phyloP scores from a whole-genome alignment of 2,113 vertebrate genomes.

The Chelonoidis abingdonii region DNA sequence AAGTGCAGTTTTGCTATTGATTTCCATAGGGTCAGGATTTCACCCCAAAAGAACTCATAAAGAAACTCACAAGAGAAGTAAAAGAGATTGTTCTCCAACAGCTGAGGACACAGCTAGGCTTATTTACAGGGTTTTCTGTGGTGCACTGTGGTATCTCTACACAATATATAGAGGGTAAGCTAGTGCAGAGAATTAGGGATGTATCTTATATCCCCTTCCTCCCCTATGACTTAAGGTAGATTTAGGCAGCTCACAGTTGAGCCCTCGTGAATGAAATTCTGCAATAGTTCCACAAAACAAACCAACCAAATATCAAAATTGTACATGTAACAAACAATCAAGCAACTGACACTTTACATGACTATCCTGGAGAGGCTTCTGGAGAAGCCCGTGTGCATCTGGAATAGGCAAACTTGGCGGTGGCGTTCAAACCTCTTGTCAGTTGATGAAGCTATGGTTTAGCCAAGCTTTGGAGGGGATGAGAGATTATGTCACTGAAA shows the following conservation, averaged over 20 bases:
- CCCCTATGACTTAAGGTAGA: background rate
- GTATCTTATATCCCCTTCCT: background rate
- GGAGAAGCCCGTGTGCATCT: background rate
- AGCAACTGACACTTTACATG: background rate
- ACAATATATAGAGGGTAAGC: background rate
- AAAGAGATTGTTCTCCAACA: background rate
- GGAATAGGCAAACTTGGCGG: rapidly evolving
- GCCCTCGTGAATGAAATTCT: background rate
- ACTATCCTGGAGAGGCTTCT: background rate
- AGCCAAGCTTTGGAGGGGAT: background rate
- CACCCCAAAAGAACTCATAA: background rate
- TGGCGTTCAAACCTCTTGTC: background rate
- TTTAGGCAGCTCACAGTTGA: background rate
- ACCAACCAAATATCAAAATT: background rate
- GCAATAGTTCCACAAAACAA: background rate
- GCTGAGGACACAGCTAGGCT: too few relatives aligned
- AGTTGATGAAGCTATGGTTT: background rate
- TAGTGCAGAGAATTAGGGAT: background rate
- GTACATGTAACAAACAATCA: background rate
- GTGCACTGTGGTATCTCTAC: too few relatives aligned
- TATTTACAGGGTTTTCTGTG: too few relatives aligned
- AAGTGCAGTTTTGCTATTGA: background rate
- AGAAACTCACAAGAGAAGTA: background rate
- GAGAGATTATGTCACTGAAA: background rate
- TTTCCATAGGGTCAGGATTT: background rate